Evolutionary conservation across 2,888 invertebrate genomes (phyloP).

Genomic region (Arctia plantaginis): DNA sequence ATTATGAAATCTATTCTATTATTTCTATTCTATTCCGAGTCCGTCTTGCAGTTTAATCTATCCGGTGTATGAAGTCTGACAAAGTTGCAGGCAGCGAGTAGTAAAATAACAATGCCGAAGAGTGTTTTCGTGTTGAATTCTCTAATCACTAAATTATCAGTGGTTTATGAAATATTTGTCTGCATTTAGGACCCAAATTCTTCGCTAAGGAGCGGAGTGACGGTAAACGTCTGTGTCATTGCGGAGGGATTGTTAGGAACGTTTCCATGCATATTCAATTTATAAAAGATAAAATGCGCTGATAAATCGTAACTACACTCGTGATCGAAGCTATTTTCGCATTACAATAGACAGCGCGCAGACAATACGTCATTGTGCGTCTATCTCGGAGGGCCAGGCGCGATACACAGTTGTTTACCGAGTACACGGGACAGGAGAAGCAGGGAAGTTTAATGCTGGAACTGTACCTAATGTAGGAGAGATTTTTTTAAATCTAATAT

Average conservation of each 20-base stretch:
- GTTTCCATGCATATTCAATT: background rate
- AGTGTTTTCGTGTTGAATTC: background rate
- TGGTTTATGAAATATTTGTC: background rate
- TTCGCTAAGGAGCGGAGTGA: background rate
- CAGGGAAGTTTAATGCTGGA: conserved; percentile 7
- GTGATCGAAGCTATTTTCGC: conserved; percentile 34
- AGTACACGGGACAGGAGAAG: conserved; percentile 3
- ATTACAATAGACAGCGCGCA: conserved; percentile 50
- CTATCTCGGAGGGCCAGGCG: conserved; percentile 59
- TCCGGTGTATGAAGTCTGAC: too few relatives aligned
- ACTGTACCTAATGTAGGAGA: background rate
- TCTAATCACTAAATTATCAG: background rate
- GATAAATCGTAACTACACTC: conserved; percentile 29
- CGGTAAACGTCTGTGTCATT: background rate
- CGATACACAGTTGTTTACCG: conserved; percentile 34
- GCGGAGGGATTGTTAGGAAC: background rate
- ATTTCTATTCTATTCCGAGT: too few relatives aligned
- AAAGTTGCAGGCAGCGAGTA: too few relatives aligned
- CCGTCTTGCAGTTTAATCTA: too few relatives aligned
- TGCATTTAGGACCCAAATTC: background rate
- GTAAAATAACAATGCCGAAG: too few relatives aligned
- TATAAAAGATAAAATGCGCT: conserved; percentile 1
- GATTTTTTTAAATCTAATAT: background rate
- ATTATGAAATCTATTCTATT: background rate
- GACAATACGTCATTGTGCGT: conserved; percentile 61